A percentile compares a stretch with the other conserved stretches of the same genome.
Conservation (phyloP, 2,113 vertebrate genomes). For the Girardinichthys multiradiatus region DNA sequence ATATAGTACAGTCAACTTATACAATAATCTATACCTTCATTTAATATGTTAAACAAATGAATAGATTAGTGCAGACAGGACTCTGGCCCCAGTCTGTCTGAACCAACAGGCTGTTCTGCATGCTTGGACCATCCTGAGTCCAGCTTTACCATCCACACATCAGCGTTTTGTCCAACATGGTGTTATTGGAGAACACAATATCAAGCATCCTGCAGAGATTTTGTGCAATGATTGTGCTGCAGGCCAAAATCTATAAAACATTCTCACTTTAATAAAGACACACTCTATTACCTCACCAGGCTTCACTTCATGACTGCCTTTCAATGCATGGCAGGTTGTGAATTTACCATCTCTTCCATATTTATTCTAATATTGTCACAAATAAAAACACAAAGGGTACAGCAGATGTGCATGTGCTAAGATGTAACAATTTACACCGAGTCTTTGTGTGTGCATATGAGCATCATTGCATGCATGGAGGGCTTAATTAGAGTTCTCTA, state of each 20-base stretch:
- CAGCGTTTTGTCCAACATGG: constrained; percentile 8
- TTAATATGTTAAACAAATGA: constrained; percentile 5
- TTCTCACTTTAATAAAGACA: constrained; percentile 36
- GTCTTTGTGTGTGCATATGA: constrained; percentile 10
- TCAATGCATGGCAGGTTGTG: constrained; percentile 1
- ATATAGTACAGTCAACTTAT: not conserved
- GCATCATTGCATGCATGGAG: constrained; percentile 59
- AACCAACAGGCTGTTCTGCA: not conserved
- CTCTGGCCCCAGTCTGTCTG: constrained; percentile 12
- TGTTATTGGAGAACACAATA: constrained; percentile 25
- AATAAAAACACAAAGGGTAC: constrained; percentile 19
- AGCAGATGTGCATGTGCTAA: constrained; percentile 20
- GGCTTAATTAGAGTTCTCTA: constrained; percentile 76
- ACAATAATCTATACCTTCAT: not conserved
- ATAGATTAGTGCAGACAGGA: not conserved
- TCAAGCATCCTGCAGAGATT: constrained; percentile 36
- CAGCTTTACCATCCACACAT: constrained; percentile 17
- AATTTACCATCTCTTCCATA: not conserved
- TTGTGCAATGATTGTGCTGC: constrained; percentile 26
- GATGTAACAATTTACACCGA: constrained; percentile 24
- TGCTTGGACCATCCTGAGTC: not conserved
- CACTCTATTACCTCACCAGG: constrained; percentile 16
- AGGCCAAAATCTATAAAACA: constrained; percentile 52
- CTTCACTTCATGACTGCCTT: constrained; percentile 17
- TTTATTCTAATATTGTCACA: constrained; percentile 28